These are phyloP conservation scores for Halichoerus grypus DNA, from an alignment of 2,113 vertebrate species.

Conservation along the genomic window DNA sequence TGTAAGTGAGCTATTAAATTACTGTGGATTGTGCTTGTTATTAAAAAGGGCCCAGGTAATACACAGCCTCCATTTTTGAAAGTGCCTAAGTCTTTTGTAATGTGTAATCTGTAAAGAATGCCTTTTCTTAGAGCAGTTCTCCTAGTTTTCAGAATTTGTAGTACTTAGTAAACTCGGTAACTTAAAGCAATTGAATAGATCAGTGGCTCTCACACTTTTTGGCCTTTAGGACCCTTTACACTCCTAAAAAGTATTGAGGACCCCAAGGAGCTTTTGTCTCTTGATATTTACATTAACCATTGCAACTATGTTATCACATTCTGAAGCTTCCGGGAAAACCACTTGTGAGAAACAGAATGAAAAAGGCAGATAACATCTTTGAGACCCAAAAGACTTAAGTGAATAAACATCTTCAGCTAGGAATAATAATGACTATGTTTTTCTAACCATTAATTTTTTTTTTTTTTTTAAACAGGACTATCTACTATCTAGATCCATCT, in stretches of 20 bases:
- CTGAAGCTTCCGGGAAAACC: not conserved
- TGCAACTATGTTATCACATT: not conserved
- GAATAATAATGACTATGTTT: not conserved
- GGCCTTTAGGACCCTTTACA: not conserved
- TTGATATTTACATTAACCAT: not conserved
- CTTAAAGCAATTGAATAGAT: not conserved
- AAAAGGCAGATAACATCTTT: not conserved
- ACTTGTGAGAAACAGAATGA: not conserved
- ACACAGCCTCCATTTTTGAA: not conserved
- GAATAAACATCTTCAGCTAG: not conserved
- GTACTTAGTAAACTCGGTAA: constrained; percentile 50
- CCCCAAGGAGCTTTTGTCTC: not conserved
- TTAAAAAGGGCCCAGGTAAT: not conserved
- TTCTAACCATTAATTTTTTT: constrained; percentile 46
- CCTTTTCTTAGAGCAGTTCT: constrained; percentile 4
- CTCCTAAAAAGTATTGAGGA: not conserved
- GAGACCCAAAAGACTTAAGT: not conserved
- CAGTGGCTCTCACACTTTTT: not conserved
- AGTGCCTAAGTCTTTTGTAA: constrained; percentile 32
- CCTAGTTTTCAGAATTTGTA: constrained; percentile 50
- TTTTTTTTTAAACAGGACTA: constrained; percentile 88
- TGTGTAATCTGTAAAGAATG: constrained; percentile 62
- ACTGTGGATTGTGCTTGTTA: not conserved
- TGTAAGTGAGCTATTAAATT: constrained; percentile 90
- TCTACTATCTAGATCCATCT: constrained; percentile 97